A percentile compares a stretch with the other conserved stretches of the same genome.
These are phyloP conservation scores for Pristionchus pacificus DNA, from an alignment of 1,140 invertebrate species.

Conservation along the genomic window DNA sequence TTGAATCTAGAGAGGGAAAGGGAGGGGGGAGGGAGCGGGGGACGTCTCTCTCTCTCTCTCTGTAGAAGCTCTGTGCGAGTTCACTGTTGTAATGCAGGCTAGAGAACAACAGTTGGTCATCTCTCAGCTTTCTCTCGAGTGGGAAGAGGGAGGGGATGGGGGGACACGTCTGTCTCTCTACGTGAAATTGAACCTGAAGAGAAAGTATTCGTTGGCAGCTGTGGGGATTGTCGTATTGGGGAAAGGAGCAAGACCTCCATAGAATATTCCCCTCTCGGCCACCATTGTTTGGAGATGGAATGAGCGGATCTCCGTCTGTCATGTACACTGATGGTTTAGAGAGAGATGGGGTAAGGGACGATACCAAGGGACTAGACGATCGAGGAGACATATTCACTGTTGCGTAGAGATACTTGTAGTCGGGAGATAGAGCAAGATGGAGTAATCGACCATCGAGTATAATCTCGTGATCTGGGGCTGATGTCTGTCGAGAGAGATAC, in stretches of 20 bases:
- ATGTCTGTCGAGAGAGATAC: not conserved
- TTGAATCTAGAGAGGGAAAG: no score
- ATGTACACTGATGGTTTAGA: not conserved
- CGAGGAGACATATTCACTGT: no score
- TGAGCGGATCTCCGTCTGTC: not conserved
- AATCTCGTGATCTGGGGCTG: not conserved
- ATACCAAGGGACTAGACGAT: not conserved
- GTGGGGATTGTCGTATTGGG: no score
- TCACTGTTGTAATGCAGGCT: no score
- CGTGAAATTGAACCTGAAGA: not conserved
- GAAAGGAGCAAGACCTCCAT: not conserved
- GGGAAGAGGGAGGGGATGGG: no score
- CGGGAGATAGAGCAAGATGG: not conserved
- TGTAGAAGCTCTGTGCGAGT: no score
- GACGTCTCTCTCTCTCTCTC: no score
- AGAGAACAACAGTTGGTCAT: no score
- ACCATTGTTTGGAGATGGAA: not conserved
- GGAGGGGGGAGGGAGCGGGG: no score
- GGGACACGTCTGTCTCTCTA: no score
- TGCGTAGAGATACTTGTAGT: not conserved
- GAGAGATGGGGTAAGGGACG: not conserved
- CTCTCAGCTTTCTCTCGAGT: no score
- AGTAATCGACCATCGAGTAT: not conserved
- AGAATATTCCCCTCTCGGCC: not conserved
- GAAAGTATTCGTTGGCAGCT: not conserved